These are phyloP conservation scores for Oikopleura albicans DNA, from an alignment of 23 tunicate genomes.

Conservation along the genomic window DNA sequence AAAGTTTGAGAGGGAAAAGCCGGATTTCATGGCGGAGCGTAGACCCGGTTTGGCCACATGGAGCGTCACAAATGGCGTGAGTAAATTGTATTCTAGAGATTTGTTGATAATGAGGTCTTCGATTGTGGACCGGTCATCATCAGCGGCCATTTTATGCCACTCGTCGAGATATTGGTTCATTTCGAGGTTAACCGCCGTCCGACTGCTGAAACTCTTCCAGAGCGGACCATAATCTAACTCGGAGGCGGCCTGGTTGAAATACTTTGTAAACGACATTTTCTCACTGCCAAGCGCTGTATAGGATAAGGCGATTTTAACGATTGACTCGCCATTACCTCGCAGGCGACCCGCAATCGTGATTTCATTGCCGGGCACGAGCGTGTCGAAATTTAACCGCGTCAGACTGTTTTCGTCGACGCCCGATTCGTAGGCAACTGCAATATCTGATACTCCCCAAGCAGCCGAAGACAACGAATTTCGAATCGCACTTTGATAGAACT, in stretches of 20 bases:
- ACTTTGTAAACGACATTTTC: background rate
- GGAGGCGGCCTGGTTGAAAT: background rate
- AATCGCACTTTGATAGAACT: background rate
- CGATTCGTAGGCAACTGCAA: background rate
- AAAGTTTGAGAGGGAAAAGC: background rate
- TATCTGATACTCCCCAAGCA: background rate
- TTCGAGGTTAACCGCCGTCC: background rate
- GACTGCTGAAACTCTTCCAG: background rate
- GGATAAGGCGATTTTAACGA: background rate
- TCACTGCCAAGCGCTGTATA: background rate
- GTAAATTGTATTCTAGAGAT: background rate
- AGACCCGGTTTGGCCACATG: slow-evolving; percentile 8
- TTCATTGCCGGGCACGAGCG: slow-evolving; percentile 8
- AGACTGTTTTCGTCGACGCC: slow-evolving; percentile 2
- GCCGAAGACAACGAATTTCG: background rate
- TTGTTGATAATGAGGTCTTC: background rate
- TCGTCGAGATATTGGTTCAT: background rate
- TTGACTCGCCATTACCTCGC: background rate
- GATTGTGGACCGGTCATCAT: background rate
- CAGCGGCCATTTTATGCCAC: background rate
- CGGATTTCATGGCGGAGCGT: background rate
- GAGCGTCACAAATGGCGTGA: background rate
- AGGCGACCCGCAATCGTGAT: background rate
- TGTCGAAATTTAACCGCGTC: background rate
- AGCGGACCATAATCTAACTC: background rate